Conservation (phyloP, 2,797 vertebrate species). For the Vireo griseus region DNA sequence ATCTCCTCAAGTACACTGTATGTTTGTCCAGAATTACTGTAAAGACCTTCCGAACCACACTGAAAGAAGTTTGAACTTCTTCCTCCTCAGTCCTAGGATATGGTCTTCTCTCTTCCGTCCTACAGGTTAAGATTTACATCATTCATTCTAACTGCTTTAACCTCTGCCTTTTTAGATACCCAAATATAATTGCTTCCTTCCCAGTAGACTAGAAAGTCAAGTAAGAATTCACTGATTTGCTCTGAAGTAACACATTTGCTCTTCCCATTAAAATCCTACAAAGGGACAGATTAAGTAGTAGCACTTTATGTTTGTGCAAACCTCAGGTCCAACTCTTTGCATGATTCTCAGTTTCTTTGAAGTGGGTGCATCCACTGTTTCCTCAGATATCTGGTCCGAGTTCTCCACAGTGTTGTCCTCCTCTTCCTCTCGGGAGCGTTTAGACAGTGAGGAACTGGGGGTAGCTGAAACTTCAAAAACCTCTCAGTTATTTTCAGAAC, state of each 20-base stretch:
- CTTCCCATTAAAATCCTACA: not conserved
- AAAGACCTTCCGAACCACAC: not conserved
- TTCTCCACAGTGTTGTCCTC: constrained; percentile 83
- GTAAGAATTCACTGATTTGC: not conserved
- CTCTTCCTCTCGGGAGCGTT: constrained; percentile 93
- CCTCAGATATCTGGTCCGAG: constrained; percentile 82
- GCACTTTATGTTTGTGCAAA: constrained; percentile 37
- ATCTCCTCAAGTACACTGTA: not conserved
- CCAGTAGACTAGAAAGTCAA: rapidly evolving
- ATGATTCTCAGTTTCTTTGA: constrained; percentile 88
- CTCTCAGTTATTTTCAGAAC: not conserved
- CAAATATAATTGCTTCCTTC: not conserved
- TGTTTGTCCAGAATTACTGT: not conserved
- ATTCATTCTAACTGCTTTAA: not conserved
- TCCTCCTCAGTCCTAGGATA: not conserved
- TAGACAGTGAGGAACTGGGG: constrained; percentile 84
- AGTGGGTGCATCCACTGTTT: constrained; percentile 84
- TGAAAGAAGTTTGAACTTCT: not conserved
- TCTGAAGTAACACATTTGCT: not conserved
- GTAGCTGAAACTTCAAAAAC: constrained; percentile 86
- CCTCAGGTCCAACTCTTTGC: constrained; percentile 90
- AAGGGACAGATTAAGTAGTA: not conserved
- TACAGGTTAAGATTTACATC: not conserved
- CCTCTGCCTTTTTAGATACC: not conserved
- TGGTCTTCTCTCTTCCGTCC: not conserved